phyloP scores from a whole-genome alignment of 1,140 invertebrate species.

The Pinna nobilis region DNA sequence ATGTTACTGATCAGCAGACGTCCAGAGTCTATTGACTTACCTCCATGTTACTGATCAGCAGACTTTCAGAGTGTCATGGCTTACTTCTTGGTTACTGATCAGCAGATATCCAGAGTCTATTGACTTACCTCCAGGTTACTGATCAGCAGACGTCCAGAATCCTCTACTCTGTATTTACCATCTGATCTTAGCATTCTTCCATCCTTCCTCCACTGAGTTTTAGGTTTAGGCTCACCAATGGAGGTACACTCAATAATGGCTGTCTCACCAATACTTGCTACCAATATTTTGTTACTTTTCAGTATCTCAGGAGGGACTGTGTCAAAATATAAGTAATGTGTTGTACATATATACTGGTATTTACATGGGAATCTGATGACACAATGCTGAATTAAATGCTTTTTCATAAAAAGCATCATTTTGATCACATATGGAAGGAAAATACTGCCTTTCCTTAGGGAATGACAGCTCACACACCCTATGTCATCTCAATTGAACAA shows the following conservation, averaged over 20 bases:
- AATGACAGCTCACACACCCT: too few relatives aligned
- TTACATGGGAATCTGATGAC: too few relatives aligned
- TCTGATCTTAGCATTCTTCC: conserved; percentile 43
- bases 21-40: background rate
- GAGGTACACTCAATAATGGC: background rate
- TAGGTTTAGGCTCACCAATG: conserved; percentile 69
- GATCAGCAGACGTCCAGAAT: conserved; percentile 60
- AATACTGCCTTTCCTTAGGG: too few relatives aligned
- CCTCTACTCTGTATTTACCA: background rate
- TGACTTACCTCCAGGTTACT: conserved; percentile 51
- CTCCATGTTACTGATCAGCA: background rate
- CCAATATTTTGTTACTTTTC: background rate
- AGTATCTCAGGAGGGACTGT: conserved; percentile 27
- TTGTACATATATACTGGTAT: too few relatives aligned
- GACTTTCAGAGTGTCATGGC: background rate
- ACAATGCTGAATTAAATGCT: too few relatives aligned
- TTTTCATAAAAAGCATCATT: too few relatives aligned
- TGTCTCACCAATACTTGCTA: background rate
- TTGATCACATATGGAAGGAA: too few relatives aligned
- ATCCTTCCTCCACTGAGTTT: conserved; percentile 66
- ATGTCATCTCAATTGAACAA: too few relatives aligned
- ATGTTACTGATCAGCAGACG: too few relatives aligned
- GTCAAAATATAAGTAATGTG: too few relatives aligned
- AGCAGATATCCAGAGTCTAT: background rate
- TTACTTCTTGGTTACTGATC: conserved; percentile 57